Evolutionary conservation across 1,140 invertebrate genomes (phyloP).

Genomic region (Heterodera schachtii): DNA sequence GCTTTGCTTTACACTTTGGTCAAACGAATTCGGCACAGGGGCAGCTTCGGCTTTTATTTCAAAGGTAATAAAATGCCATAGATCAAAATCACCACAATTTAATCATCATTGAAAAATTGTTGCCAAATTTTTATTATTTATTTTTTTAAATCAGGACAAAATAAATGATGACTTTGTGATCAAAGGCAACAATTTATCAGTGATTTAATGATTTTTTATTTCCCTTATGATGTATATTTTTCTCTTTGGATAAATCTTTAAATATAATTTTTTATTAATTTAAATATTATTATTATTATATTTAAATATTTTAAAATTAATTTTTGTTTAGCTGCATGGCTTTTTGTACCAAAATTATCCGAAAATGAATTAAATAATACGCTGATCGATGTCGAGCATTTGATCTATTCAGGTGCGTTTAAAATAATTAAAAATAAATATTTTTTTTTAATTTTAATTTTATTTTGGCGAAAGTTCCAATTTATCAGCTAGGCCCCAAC

Average conservation of each 20-base stretch:
- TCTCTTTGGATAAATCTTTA: too few relatives aligned
- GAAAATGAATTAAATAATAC: slow-evolving; percentile 6
- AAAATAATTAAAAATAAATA: neutral
- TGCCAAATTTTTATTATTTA: too few relatives aligned
- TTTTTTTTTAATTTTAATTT: neutral
- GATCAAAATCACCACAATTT: too few relatives aligned
- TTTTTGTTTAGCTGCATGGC: neutral
- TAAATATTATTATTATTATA: too few relatives aligned
- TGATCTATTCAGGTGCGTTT: slow-evolving; percentile 17
- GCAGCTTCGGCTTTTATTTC: neutral
- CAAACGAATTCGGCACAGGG: neutral
- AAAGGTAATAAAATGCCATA: neutral
- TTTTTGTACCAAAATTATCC: neutral
- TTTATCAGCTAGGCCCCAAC: slow-evolving; percentile 15
- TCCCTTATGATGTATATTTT: too few relatives aligned
- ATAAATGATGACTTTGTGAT: too few relatives aligned
- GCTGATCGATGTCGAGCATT: slow-evolving; percentile 12
- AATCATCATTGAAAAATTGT: too few relatives aligned
- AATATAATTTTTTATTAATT: too few relatives aligned
- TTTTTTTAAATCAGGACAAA: too few relatives aligned
- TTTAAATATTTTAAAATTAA: neutral
- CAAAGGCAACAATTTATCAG: too few relatives aligned
- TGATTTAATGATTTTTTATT: too few relatives aligned
- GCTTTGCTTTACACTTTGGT: neutral
- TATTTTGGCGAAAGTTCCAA: neutral